Evolutionary conservation across 1,140 invertebrate species (phyloP), one percentile per base, ranked within the genome.

Genomic region (Hylaeus anthracinus): DNA sequence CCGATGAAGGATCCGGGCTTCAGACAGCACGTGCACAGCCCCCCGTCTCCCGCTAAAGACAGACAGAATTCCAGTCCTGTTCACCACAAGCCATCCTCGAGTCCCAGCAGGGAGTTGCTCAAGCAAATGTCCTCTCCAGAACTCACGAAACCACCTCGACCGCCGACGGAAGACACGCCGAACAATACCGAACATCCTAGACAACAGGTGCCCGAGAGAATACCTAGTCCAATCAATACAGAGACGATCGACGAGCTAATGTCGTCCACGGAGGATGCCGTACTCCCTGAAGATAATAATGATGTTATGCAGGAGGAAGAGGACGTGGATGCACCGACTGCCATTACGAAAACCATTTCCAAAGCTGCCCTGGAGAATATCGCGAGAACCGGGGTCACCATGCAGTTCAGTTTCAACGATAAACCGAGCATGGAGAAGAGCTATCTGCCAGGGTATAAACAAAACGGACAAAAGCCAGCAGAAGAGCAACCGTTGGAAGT

Each of bases 331-430:
- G 88, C 88, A 0, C 87, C 90, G 3, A 26, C 26, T 26, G 26
- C 26, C 26, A 26, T 26, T 26, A 26, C 26, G 26, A 94, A 92
- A 84, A 92, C 88, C 61, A 94, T 96, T 61, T 94, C 95, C 0
- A 94, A 94, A 74, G 89, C 92, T 2, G 95, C 96, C 1, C 86
- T 96, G 63, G 95, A 96, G 60, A 96, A 96, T 88, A 97, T 96
- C 85, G 93, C 95, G 37, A 95, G 95, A 90, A 96, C 96, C 39
- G 95, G 95, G 39, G 94, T 92, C 51, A 95, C 94, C 2, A 93
- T 95, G 77, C 94, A 95, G 75, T 96, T 95, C 88, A 94, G 94
- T 72, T 96, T 96, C 86, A 92, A 82, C 41, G 83, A 90, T 41
- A 89, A 90, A 58, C 37, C 86, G 8, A 76, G 63, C 8, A 48